Base-by-base conservation (phyloP, 2,888 invertebrate genomes). In the Acanthosoma haemorrhoidale region DNA sequence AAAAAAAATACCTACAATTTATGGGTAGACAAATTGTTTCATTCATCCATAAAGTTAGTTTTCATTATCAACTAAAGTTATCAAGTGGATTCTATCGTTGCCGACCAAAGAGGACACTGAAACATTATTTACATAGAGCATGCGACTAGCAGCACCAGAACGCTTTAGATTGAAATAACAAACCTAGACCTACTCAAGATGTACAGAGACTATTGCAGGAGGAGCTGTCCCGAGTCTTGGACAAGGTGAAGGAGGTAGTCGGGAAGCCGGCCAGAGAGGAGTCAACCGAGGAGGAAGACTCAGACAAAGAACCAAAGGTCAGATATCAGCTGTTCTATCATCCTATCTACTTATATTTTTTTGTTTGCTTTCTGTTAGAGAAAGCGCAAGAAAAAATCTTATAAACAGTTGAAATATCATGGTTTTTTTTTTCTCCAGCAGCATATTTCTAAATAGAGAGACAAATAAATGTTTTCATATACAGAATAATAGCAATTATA, bases 221-320 rank as follows among this genome's bases (percentile, higher is more conserved):
- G 64, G 92, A 92, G 79, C 80, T 93, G 6, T 86, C 88, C 74
- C 88, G 87, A 76, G 82, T 92, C 15, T 81, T 92, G 13, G 87
- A 88, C 0, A 92, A 92, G 82, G 92, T 93, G 4, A 90, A 90
- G 78, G 92, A 92, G 79, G 91, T 92, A 13, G 90, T 92, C 74
- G 83, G 83, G 75, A 83, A 86, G 3, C 87, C 88, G 77, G 84
- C 87, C 74, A 83, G 86, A 4, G 87, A 88, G 77, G 84, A 87
- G 74, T 83, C 76, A 51, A 72, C 76, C 63, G 75, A 78, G 72
- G 76, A 75, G 25, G 76, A 76, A 61, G 76, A 78, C 1, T 79
- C 79, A 9, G 78, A 78, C 41, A 77, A 78, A 31, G 76, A 77
- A 68, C 75, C 76, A 11, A 76, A 74, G 34, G 74, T 74, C 31